A percentile compares a stretch with the other conserved stretches of the same genome.
Conservation (phyloP, 1,140 invertebrate genomes). For the Diabrotica virgifera region DNA sequence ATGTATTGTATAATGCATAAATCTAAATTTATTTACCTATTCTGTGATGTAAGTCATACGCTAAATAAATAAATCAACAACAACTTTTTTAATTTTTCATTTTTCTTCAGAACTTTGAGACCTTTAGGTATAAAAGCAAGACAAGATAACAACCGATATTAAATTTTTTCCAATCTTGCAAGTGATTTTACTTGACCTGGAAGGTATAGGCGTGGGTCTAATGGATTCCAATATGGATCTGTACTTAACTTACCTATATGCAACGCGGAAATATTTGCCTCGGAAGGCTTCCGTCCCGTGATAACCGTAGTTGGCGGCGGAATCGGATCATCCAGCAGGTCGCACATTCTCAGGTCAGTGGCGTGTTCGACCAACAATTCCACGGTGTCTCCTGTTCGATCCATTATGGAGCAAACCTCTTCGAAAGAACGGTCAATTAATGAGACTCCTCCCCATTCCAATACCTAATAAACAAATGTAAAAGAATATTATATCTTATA, state of each 20-base stretch:
- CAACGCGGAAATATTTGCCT: conserved; percentile 40
- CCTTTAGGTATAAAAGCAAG: no score
- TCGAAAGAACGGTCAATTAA: conserved; percentile 87
- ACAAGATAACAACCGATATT: no score
- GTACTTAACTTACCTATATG: conserved; percentile 41
- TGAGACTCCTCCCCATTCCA: conserved; percentile 82
- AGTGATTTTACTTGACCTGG: no score
- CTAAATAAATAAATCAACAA: no score
- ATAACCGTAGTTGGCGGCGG: conserved; percentile 33
- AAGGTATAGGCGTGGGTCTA: no score
- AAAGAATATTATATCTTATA: not conserved
- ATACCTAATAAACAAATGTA: conserved; percentile 51
- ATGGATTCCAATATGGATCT: not conserved
- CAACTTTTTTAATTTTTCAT: no score
- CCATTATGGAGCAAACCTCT: conserved; percentile 82
- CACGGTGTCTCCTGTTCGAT: conserved; percentile 74
- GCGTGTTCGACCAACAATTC: conserved; percentile 80
- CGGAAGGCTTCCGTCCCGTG: conserved; percentile 41
- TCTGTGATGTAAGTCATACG: no score
- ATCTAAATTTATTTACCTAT: no score
- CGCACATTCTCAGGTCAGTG: conserved; percentile 66
- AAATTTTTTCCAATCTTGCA: no score
- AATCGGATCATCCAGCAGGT: conserved; percentile 59
- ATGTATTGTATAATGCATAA: no score
- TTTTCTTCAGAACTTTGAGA: no score